Evolutionary conservation across 2,797 vertebrate genomes (phyloP).

Genomic region (Cottoperca gobio): DNA sequence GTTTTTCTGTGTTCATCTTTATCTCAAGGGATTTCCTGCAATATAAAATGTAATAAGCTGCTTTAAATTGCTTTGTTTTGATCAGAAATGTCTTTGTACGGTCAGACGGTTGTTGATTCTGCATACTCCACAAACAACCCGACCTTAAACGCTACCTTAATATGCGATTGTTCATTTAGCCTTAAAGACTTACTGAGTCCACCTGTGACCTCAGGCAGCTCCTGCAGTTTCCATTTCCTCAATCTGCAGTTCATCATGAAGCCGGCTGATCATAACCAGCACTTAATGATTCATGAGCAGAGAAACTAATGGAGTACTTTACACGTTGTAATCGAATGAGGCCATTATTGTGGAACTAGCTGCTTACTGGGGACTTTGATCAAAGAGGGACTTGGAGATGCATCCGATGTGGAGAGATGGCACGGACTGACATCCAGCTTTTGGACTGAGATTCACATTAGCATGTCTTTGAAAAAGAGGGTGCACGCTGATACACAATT

Average conservation of each 20-base stretch:
- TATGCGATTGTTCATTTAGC: constrained; percentile 65
- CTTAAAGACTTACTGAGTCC: constrained; percentile 62
- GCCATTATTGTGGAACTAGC: constrained; percentile 80
- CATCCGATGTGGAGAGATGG: constrained; percentile 68
- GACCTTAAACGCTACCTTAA: constrained; percentile 53
- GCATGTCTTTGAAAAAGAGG: constrained; percentile 75
- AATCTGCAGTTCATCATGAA: constrained; percentile 80
- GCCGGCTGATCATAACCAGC: constrained; percentile 81
- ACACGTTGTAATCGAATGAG: constrained; percentile 84
- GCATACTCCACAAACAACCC: constrained; percentile 18
- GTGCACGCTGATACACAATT: constrained; percentile 38
- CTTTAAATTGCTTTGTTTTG: constrained; percentile 45
- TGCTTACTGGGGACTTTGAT: constrained; percentile 81
- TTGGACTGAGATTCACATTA: constrained; percentile 66
- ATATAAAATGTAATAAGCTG: constrained; percentile 46
- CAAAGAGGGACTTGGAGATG: constrained; percentile 72
- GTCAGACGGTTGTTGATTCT: constrained; percentile 19
- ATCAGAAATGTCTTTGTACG: constrained; percentile 13
- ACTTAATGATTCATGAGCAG: constrained; percentile 87
- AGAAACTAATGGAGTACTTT: constrained; percentile 85
- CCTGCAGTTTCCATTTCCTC: constrained; percentile 78
- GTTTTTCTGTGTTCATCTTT: constrained; percentile 49
- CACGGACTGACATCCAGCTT: constrained; percentile 63
- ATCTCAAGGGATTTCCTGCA: constrained; percentile 31
- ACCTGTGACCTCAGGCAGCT: constrained; percentile 76